Evolutionary conservation across 2,888 invertebrate genomes (phyloP).

Genomic region (Exocentrus adspersus): DNA sequence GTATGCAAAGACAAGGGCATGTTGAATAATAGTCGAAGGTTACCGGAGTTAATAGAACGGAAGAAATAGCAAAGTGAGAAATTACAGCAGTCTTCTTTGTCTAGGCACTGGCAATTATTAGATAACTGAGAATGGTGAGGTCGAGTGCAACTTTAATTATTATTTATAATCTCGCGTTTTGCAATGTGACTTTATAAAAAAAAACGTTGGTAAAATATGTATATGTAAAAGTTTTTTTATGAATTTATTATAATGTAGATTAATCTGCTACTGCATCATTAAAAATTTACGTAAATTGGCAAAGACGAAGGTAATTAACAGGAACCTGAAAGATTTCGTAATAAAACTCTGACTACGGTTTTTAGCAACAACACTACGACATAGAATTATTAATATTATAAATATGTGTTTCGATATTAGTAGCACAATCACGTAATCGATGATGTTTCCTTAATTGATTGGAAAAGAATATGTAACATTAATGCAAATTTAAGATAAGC

Average conservation of each 20-base stretch:
- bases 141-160: background rate
- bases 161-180: background rate
- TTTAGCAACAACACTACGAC: too few relatives aligned
- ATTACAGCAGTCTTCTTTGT: background rate
- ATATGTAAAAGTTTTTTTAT: background rate
- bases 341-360: too few relatives aligned
- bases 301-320: too few relatives aligned
- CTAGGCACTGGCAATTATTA: background rate
- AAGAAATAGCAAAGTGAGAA: conserved; percentile 1
- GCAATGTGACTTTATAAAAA: background rate
- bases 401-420: too few relatives aligned
- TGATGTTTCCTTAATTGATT: too few relatives aligned
- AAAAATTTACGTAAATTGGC: too few relatives aligned
- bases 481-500: too few relatives aligned
- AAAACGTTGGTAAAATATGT: background rate
- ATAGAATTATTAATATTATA: too few relatives aligned
- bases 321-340: too few relatives aligned
- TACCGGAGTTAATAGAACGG: conserved; percentile 16
- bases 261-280: too few relatives aligned
- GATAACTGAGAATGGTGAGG: background rate
- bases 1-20: conserved; percentile 16
- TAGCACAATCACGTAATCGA: too few relatives aligned
- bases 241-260: background rate
- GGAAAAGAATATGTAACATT: too few relatives aligned
- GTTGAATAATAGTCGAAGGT: conserved; percentile 20